These are phyloP conservation scores for Pseudorhiza aurosa DNA, from an alignment of 30 jellyfish, hydroid and myxozoan genomes.

Conservation along the genomic window DNA sequence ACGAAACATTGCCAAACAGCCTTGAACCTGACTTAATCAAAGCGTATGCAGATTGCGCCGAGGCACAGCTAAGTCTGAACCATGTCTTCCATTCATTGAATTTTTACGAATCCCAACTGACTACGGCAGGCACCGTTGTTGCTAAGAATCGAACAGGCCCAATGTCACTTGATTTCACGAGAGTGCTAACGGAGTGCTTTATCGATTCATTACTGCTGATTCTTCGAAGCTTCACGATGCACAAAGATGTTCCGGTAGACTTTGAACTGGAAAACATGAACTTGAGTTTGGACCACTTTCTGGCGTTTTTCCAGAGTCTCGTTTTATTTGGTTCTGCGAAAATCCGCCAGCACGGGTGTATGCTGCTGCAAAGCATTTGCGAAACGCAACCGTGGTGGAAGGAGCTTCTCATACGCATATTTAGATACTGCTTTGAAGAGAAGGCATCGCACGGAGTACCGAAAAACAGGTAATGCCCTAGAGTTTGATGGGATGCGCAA, in stretches of 20 bases:
- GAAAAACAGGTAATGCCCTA: constrained; percentile 65
- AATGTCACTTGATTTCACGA: constrained; percentile 41
- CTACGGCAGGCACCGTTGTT: background rate
- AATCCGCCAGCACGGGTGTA: constrained; percentile 62
- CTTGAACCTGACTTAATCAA: background rate
- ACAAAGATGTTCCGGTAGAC: background rate
- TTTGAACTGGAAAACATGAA: constrained; percentile 2
- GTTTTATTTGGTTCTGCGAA: constrained; percentile 69
- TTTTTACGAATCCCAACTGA: constrained; percentile 22
- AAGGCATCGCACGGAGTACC: constrained; percentile 53
- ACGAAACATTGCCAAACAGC: constrained; percentile 7
- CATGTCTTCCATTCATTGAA: constrained; percentile 51
- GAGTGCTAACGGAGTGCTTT: constrained; percentile 71
- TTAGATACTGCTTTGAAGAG: constrained; percentile 61
- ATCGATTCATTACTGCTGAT: constrained; percentile 35
- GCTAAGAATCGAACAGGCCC: background rate
- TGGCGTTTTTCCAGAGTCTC: constrained; percentile 55
- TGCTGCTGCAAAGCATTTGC: constrained; percentile 57
- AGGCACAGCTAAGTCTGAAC: constrained; percentile 47
- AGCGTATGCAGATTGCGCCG: constrained; percentile 60
- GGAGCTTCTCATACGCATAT: constrained; percentile 50
- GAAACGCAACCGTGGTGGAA: constrained; percentile 83
- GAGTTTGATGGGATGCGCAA: too few relatives aligned
- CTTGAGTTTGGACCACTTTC: constrained; percentile 38
- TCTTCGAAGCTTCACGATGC: background rate